Evolutionary conservation across 2,797 vertebrate species (phyloP).

Genomic region (Galaxias olidus): DNA sequence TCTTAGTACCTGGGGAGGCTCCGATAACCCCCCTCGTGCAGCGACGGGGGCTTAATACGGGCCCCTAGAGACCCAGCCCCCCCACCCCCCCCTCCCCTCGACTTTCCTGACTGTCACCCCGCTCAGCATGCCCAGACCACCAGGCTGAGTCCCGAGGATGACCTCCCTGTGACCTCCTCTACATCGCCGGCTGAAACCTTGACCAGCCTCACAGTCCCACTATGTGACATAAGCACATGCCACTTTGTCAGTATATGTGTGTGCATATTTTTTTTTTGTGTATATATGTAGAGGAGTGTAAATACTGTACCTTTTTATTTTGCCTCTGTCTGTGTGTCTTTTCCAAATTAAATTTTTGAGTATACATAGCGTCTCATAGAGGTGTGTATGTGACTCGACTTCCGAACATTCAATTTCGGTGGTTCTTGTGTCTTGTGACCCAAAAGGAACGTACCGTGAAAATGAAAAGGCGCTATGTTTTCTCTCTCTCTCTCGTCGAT

Average conservation of each 20-base stretch:
- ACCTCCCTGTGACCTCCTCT: conserved; percentile 64
- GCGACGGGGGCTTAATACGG: not conserved
- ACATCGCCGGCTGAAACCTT: conserved; percentile 58
- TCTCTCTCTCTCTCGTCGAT: too few relatives aligned
- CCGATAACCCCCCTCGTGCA: conserved; percentile 56
- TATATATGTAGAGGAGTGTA: too few relatives aligned
- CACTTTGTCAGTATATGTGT: not conserved
- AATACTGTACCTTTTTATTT: too few relatives aligned
- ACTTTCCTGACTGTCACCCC: conserved; percentile 39
- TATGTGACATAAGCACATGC: not conserved
- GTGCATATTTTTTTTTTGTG: too few relatives aligned
- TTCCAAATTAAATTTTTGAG: too few relatives aligned
- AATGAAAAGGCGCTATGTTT: too few relatives aligned
- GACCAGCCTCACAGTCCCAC: conserved; percentile 18
- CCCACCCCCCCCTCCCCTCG: not conserved
- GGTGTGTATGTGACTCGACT: too few relatives aligned
- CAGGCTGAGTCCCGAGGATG: conserved; percentile 46
- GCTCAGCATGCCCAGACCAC: conserved; percentile 61
- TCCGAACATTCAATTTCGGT: too few relatives aligned
- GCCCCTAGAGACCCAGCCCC: conserved; percentile 18
- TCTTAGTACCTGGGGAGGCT: conserved; percentile 48
- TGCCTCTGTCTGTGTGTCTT: too few relatives aligned
- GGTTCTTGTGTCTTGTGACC: too few relatives aligned
- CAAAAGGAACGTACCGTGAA: too few relatives aligned
- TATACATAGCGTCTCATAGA: too few relatives aligned